phyloP scores from a whole-genome alignment of 2,888 invertebrate species.

The Nomada ferruginata region DNA sequence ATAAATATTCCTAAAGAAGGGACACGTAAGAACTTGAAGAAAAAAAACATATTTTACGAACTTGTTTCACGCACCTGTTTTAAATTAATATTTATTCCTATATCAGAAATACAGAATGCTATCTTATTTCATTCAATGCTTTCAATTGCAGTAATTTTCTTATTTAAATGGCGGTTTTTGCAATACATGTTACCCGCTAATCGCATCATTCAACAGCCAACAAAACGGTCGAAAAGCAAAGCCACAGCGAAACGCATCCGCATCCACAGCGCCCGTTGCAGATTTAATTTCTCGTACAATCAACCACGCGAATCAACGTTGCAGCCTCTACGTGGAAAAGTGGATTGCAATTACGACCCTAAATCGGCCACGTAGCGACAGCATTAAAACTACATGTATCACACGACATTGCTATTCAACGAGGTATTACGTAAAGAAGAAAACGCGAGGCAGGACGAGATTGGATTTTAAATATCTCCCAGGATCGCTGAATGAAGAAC shows the following conservation, averaged over 20 bases:
- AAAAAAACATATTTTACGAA: too few species aligned
- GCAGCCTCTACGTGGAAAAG: constrained; percentile 26
- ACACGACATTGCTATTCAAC: background rate
- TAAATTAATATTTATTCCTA: too few species aligned
- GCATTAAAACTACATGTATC: constrained; percentile 26
- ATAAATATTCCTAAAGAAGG: too few species aligned
- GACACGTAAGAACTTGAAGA: too few species aligned
- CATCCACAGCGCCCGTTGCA: background rate
- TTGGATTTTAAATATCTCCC: background rate
- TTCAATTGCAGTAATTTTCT: background rate
- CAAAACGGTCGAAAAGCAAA: constrained; percentile 22
- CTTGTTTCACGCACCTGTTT: too few species aligned
- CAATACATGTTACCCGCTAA: background rate
- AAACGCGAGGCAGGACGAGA: constrained; percentile 5
- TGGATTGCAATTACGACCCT: constrained; percentile 43
- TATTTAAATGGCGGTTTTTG: background rate
- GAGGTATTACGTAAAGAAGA: constrained; percentile 13
- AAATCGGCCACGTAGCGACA: constrained; percentile 21
- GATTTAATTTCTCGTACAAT: constrained; percentile 33
- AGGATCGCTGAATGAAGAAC: background rate
- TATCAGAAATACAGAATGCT: too few species aligned
- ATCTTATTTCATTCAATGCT: too few species aligned
- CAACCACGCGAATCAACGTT: constrained; percentile 25
- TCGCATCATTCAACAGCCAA: background rate
- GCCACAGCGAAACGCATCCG: background rate